phyloP scores from a whole-genome alignment of 2,113 vertebrate species.

The Xiphias gladius region DNA sequence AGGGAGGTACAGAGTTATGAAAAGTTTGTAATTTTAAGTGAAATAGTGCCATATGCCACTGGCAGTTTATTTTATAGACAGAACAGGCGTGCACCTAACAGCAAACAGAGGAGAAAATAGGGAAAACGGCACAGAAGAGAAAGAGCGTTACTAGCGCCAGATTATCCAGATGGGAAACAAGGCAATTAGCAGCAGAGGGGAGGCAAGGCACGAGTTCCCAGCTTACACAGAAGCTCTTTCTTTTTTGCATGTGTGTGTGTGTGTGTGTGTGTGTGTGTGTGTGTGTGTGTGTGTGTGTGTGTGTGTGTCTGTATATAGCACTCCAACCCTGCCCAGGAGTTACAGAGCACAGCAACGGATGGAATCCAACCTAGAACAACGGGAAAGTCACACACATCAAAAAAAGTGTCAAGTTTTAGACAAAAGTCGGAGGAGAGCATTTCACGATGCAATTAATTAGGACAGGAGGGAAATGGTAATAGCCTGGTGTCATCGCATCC shows the following conservation, averaged over 20 bases:
- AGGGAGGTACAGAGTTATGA: background rate
- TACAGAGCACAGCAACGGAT: slow-evolving; percentile 36
- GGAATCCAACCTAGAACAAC: slow-evolving; percentile 67
- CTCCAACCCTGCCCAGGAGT: slow-evolving; percentile 40
- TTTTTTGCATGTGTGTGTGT: background rate
- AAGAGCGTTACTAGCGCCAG: slow-evolving; percentile 41
- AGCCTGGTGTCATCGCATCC: slow-evolving; percentile 42
- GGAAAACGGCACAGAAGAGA: slow-evolving; percentile 28
- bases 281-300: background rate
- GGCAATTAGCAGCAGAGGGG: slow-evolving; percentile 60
- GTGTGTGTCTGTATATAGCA: background rate
- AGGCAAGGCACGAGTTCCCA: slow-evolving; percentile 51
- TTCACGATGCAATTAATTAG: slow-evolving; percentile 67
- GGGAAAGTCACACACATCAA: slow-evolving; percentile 72
- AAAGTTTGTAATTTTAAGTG: background rate
- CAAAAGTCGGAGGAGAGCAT: slow-evolving; percentile 44
- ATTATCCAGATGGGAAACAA: slow-evolving; percentile 68
- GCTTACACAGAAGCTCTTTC: slow-evolving; percentile 53
- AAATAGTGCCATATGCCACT: background rate
- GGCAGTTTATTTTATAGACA: background rate
- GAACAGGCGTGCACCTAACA: background rate
- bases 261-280: background rate
- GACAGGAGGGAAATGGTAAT: slow-evolving; percentile 54
- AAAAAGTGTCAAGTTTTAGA: slow-evolving; percentile 67
- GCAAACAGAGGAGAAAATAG: slow-evolving; percentile 4